Evolutionary conservation across 2,113 vertebrate species (phyloP).

Genomic region (Hemiprocne comata): DNA sequence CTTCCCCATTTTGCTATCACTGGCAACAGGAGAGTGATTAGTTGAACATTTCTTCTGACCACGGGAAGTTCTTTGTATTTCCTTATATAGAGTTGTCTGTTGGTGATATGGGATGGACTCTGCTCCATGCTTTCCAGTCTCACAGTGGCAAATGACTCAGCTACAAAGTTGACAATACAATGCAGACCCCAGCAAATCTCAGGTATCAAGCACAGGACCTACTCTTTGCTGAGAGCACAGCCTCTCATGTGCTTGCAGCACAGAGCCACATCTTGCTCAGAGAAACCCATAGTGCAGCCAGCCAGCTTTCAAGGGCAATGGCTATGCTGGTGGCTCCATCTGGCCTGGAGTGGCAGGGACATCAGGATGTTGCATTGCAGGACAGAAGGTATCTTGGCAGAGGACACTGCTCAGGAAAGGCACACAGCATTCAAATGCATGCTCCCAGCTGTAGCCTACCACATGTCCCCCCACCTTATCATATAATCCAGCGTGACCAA

Average conservation of each 20-base stretch:
- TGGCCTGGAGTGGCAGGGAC: not conserved
- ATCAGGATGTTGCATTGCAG: not conserved
- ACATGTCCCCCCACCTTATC: not conserved
- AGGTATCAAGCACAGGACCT: not conserved
- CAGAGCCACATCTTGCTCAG: not conserved
- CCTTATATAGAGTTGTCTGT: not conserved
- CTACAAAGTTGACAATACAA: not conserved
- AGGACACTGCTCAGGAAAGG: not conserved
- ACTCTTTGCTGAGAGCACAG: rapidly evolving
- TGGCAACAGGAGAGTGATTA: not conserved
- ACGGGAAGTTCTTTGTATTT: not conserved
- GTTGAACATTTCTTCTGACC: not conserved
- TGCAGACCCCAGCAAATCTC: not conserved
- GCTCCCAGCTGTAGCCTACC: not conserved
- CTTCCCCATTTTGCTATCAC: not conserved
- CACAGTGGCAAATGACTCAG: not conserved
- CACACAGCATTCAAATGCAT: not conserved
- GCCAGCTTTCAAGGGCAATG: not conserved
- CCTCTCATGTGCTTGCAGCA: not conserved
- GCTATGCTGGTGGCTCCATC: not conserved
- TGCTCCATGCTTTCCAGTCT: not conserved
- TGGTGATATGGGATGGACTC: not conserved
- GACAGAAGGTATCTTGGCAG: not conserved
- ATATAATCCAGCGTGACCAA: not conserved
- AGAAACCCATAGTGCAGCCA: not conserved